Conservation (phyloP, 2,888 invertebrate genomes). For the Graphium colonna region DNA sequence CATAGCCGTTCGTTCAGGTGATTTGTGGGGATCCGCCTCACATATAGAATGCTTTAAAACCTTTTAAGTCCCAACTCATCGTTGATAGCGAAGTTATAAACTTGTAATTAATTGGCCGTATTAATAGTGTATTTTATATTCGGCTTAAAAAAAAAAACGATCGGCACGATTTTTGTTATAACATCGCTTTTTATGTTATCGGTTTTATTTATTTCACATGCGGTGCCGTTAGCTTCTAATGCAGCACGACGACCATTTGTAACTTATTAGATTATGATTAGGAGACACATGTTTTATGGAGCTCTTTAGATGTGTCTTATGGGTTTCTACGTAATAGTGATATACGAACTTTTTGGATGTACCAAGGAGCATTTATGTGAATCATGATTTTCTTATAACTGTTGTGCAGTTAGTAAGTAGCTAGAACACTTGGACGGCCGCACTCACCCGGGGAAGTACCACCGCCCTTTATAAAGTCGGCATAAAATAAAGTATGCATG, state of each 20-base stretch:
- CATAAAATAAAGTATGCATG: too few species aligned
- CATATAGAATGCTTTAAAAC: slow-evolving; percentile 71
- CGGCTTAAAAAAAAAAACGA: slow-evolving; percentile 25
- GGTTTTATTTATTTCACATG: background rate
- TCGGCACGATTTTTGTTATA: slow-evolving; percentile 11
- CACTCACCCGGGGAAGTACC: too few species aligned
- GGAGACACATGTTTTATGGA: background rate
- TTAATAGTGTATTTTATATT: slow-evolving; percentile 45
- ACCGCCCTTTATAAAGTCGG: too few species aligned
- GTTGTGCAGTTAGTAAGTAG: too few species aligned
- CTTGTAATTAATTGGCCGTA: slow-evolving; percentile 66
- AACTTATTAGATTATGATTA: background rate
- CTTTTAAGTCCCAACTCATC: slow-evolving; percentile 60
- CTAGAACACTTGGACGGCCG: too few species aligned
- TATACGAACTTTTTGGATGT: too few species aligned
- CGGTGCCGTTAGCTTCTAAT: background rate
- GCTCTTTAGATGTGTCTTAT: background rate
- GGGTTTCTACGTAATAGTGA: too few species aligned
- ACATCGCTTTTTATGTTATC: slow-evolving; percentile 13
- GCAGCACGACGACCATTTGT: background rate
- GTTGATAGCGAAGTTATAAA: slow-evolving; percentile 63
- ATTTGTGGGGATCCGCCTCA: slow-evolving; percentile 59
- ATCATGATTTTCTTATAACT: too few species aligned
- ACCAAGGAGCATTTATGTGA: too few species aligned
- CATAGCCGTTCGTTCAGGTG: slow-evolving; percentile 38